Percentiles rank a stretch among this genome's conserved stretches.
Evolutionary conservation across 2,797 vertebrate genomes (phyloP).

Genomic region (Peromyscus attwateri): DNA sequence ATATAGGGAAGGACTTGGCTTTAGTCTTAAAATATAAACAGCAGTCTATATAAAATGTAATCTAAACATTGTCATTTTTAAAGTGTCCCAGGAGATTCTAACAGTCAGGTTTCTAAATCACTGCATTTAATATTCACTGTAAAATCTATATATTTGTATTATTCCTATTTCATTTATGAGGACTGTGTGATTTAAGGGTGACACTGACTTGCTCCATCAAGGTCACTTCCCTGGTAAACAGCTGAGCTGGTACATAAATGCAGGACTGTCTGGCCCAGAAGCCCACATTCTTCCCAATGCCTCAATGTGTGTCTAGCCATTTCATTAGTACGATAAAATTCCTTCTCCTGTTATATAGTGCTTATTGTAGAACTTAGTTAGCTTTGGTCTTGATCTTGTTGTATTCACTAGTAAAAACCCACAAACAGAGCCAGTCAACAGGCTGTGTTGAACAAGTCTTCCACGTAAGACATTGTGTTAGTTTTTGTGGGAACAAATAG

Average conservation of each 20-base stretch:
- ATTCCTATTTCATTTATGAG: conserved; percentile 71
- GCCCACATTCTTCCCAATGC: not conserved
- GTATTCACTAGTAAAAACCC: not conserved
- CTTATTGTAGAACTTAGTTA: conserved; percentile 53
- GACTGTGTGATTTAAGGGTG: not conserved
- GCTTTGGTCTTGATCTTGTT: not conserved
- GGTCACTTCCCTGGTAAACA: conserved; percentile 57
- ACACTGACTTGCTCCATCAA: conserved; percentile 33
- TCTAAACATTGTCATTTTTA: conserved; percentile 42
- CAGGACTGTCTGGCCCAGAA: conserved; percentile 20
- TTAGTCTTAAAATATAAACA: conserved; percentile 21
- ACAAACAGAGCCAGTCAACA: not conserved
- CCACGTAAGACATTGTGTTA: not conserved
- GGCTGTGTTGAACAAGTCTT: not conserved
- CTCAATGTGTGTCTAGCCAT: conserved; percentile 46
- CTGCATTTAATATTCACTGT: conserved; percentile 57
- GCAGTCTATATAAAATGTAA: conserved; percentile 32
- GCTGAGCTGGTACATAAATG: not conserved
- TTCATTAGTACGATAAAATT: conserved; percentile 35
- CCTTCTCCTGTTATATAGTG: conserved; percentile 47
- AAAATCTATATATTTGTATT: conserved; percentile 71
- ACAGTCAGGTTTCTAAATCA: conserved; percentile 48
- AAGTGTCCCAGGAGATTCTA: conserved; percentile 56
- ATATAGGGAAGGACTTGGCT: not conserved
- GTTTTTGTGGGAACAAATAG: not conserved